A percentile compares a stretch with the other conserved stretches of the same genome.
These are phyloP conservation scores for Urocynchramus pylzowi DNA, from an alignment of 2,113 vertebrate genomes.

Conservation along the genomic window DNA sequence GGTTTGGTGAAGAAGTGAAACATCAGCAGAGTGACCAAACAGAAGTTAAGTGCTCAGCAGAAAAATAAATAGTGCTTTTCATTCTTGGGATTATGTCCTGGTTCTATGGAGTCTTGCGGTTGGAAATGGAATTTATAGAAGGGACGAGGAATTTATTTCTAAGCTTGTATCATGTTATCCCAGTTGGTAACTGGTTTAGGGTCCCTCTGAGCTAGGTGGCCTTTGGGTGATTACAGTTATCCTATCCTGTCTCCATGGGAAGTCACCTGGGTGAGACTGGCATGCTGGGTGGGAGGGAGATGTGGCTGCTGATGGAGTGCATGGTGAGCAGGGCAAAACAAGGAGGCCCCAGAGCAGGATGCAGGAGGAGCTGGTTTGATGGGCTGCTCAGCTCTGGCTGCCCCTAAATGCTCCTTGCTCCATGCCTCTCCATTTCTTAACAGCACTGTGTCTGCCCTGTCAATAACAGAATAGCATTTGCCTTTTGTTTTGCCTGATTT, in stretches of 20 bases:
- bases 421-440: accelerated
- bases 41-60: constrained; percentile 51
- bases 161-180: not conserved
- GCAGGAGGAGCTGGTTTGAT: not conserved
- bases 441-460: not conserved
- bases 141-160: not conserved
- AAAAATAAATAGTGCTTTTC: constrained; percentile 37
- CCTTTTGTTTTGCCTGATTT: not conserved
- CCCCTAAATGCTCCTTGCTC: not conserved
- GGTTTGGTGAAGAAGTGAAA: constrained; percentile 45
- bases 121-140: not conserved
- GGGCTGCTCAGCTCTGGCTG: not conserved
- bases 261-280: not conserved
- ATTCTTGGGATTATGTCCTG: not conserved
- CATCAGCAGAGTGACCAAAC: constrained; percentile 45
- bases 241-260: not conserved
- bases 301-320: not conserved
- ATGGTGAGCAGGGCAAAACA: not conserved
- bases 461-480: not conserved
- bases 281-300: not conserved
- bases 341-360: not conserved
- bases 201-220: not conserved
- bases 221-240: not conserved
- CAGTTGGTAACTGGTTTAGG: not conserved
- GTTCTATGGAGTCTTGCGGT: not conserved